These are phyloP conservation scores for Stenopsyche tienmushanensis DNA, from an alignment of 1,140 invertebrate genomes.

Conservation along the genomic window DNA sequence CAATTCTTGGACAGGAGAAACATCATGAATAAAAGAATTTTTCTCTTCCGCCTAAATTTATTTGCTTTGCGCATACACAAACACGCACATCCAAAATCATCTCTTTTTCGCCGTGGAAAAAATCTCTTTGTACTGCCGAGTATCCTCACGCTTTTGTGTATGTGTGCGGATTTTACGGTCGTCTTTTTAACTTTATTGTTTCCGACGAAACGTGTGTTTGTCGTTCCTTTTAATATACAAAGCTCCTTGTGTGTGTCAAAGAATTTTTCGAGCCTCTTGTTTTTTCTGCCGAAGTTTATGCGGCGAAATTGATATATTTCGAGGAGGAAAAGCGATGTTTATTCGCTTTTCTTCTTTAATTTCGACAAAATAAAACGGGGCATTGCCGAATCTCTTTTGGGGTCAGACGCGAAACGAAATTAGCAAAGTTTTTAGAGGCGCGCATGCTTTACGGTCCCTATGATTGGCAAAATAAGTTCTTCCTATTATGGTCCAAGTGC, in stretches of 20 bases:
- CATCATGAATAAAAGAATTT: conserved; percentile 32
- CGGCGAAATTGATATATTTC: no score
- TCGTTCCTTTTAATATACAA: no score
- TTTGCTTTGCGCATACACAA: conserved; percentile 4
- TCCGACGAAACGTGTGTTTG: no score
- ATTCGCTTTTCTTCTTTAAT: no score
- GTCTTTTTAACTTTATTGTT: not conserved
- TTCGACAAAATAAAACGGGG: no score
- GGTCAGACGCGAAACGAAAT: no score
- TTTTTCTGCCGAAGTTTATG: no score
- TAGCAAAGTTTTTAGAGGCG: no score
- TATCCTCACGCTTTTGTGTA: not conserved
- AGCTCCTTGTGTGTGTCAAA: no score
- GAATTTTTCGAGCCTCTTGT: no score
- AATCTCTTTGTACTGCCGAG: conserved; percentile 4
- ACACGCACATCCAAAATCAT: not conserved
- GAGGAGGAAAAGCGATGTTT: no score
- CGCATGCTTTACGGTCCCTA: not conserved
- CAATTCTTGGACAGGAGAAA: conserved; percentile 20
- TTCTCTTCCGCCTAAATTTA: conserved; percentile 15
- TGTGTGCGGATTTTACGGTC: not conserved
- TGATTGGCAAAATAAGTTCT: not conserved
- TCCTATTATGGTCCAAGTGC: not conserved
- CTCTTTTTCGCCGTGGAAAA: not conserved
- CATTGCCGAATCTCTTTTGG: no score